A percentile compares a stretch with the other conserved stretches of the same genome.
These are phyloP conservation scores for Caenorhabditis virilis DNA, from an alignment of 2,888 invertebrate genomes.

Conservation along the genomic window DNA sequence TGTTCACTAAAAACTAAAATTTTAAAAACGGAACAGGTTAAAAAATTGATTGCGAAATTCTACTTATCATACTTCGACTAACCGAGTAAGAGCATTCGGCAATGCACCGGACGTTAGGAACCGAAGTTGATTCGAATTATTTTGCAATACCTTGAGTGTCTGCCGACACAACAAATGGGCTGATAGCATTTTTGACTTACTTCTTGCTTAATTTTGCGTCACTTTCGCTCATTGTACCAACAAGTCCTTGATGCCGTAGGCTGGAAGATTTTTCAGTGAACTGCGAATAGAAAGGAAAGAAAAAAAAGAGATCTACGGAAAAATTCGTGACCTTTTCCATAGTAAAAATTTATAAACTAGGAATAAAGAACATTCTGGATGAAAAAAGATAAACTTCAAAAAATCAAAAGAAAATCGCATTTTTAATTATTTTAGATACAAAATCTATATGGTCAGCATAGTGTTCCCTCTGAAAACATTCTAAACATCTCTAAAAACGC, in stretches of 20 bases:
- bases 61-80: too few species aligned
- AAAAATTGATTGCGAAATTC: too few species aligned
- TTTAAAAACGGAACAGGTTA: too few species aligned
- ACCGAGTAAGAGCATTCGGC: slow-evolving; percentile 26
- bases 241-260: slow-evolving; percentile 1
- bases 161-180: slow-evolving; percentile 14
- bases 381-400: not conserved
- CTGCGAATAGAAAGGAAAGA: too few species aligned
- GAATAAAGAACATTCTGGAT: not conserved
- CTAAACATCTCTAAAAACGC: not conserved
- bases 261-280: too few species aligned
- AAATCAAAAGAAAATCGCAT: not conserved
- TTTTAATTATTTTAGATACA: not conserved
- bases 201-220: slow-evolving; percentile 37
- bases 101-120: slow-evolving; percentile 6
- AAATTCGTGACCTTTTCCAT: too few species aligned
- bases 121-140: not conserved
- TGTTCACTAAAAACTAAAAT: slow-evolving; percentile 77
- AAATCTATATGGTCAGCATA: not conserved
- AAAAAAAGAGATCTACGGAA: too few species aligned
- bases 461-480: not conserved
- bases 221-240: slow-evolving; percentile 19
- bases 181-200: slow-evolving; percentile 32
- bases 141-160: slow-evolving; percentile 10
- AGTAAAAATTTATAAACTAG: too few species aligned